Evolutionary conservation across 1,140 invertebrate genomes (phyloP).

Genomic region (Drosophila truncata): DNA sequence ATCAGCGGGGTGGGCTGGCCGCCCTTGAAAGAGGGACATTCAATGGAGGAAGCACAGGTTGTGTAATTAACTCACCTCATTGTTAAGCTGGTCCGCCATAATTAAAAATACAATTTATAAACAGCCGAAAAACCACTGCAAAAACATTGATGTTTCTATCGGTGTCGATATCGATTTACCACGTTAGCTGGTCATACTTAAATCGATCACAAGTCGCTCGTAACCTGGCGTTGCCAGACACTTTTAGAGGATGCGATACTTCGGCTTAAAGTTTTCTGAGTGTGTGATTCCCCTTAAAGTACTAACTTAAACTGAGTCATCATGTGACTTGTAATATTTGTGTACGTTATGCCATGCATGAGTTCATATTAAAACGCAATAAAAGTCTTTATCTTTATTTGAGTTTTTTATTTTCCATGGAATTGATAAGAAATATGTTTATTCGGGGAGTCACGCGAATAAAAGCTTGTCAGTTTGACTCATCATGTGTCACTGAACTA

Average conservation of each 20-base stretch:
- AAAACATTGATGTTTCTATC: constrained; percentile 45
- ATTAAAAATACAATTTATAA: constrained; percentile 43
- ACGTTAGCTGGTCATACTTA: background rate
- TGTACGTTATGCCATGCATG: background rate
- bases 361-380: background rate
- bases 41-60: background rate
- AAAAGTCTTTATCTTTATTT: background rate
- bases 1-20: constrained; percentile 60
- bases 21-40: constrained; percentile 22
- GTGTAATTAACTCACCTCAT: constrained; percentile 58
- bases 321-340: background rate
- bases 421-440: background rate
- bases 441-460: background rate
- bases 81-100: constrained; percentile 69
- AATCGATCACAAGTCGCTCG: background rate
- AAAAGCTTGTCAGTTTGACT: background rate
- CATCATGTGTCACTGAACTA: background rate
- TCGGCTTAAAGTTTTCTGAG: background rate
- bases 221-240: background rate
- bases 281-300: background rate
- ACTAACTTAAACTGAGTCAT: background rate
- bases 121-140: constrained; percentile 50
- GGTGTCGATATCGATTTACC: constrained; percentile 22
- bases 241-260: background rate
- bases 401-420: background rate